Percentiles rank a stretch among this genome's conserved stretches.
Conservation (phyloP, 2,113 vertebrate genomes). For the Elaphurus davidianus region DNA sequence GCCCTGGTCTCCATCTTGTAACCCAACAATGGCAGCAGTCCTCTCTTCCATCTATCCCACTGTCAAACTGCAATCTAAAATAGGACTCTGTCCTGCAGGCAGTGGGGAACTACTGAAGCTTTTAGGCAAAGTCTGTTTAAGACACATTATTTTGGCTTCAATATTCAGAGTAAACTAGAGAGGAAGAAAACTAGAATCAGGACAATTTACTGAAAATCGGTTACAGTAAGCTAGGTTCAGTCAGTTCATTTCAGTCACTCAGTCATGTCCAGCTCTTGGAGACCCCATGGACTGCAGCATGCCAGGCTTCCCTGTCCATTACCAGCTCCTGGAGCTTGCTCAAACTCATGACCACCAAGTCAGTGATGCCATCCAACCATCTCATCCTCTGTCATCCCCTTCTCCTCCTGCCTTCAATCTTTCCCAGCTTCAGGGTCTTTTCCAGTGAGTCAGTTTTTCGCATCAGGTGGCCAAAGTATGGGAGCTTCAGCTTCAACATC, state of each 20-base stretch:
- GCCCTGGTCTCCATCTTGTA: neutral
- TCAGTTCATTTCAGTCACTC: neutral
- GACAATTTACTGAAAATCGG: neutral
- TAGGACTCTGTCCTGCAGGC: neutral
- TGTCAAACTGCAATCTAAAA: neutral
- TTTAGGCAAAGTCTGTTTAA: neutral
- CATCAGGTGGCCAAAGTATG: neutral
- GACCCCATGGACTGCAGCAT: neutral
- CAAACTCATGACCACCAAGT: neutral
- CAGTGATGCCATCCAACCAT: neutral
- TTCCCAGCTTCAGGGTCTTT: neutral
- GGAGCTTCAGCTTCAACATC: neutral
- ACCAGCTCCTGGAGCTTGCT: accelerated
- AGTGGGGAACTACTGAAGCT: neutral
- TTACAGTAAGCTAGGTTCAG: neutral
- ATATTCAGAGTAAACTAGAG: neutral
- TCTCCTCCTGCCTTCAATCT: neutral
- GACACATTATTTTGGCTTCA: neutral
- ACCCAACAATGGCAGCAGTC: neutral
- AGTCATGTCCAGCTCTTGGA: neutral
- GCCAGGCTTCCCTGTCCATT: neutral
- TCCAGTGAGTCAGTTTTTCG: neutral
- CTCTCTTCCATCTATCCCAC: neutral
- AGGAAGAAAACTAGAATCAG: neutral
- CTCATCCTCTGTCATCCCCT: neutral